Base-by-base conservation (phyloP, 2,888 invertebrate species). In the Tiphia femorata region DNA sequence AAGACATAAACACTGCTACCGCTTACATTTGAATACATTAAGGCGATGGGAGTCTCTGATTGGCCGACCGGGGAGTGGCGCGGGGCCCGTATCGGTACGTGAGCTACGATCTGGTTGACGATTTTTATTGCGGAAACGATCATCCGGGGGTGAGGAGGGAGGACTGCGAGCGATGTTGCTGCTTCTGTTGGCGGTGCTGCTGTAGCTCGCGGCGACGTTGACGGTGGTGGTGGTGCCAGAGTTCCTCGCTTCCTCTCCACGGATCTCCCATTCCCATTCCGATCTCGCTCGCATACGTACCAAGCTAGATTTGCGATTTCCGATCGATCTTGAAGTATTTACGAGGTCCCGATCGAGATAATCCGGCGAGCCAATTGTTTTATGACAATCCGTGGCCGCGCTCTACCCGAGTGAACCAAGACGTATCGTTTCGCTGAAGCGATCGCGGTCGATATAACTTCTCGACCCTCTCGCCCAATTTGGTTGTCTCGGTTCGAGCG, bases 11-110 rank as follows among this genome's bases (percentile, higher is more conserved):
- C 82, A 83, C 82, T 79, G 82, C 81, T 82, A 81, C 82, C 77
- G 82, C 82, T 83, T 83, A 83, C 80, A 83, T 83, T 83, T 83
- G 82, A 83, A 83, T 83, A 82, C 75, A 83, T 83, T 83, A 83
- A 79, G 73, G 58, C 67, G 64, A 73, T 67, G 72, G 76, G 68
- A 72, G 63, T 60, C 67, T 62, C 76, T 77, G 81, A 82, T 81
- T 82, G 82, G 82, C 65, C 70, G 55, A 52, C n/a, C 66, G 57
- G 61, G 57, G 57, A 72, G 69, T 71, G 69, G 73, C 58, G 64
- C 63, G 68, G 69, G n/a, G 69, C 69, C 70, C 61, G 76, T 78
- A 77, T 77, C 77, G 73, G 74, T 70, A 71, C 70, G 70, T 75
- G 78, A 82, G 80, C 76, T 80, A 80, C 81, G 80, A 80, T 81